Conservation (phyloP, 2,888 invertebrate genomes). For the Liopterus haemorrhoidalis region DNA sequence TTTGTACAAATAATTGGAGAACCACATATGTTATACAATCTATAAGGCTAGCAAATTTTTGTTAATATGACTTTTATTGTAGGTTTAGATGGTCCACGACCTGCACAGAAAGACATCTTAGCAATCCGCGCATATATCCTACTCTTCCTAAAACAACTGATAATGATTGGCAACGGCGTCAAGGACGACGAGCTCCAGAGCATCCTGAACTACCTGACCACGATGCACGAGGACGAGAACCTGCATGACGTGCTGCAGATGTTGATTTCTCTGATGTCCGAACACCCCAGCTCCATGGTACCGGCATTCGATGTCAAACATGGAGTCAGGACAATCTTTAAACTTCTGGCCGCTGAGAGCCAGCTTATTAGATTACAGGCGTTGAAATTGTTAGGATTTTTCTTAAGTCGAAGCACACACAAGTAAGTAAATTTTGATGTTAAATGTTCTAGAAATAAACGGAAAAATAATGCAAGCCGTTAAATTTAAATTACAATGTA, state of each 20-base stretch:
- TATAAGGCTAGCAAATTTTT: constrained; percentile 3
- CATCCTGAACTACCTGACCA: constrained; percentile 95
- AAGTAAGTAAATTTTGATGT: constrained; percentile 84
- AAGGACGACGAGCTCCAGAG: constrained; percentile 99
- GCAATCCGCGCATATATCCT: constrained; percentile 92
- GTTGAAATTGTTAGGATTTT: constrained; percentile 93
- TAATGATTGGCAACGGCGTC: constrained; percentile 94
- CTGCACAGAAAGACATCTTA: constrained; percentile 88
- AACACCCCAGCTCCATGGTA: constrained; percentile 98
- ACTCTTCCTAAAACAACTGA: constrained; percentile 90
- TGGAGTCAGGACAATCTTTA: constrained; percentile 94
- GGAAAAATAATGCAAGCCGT: no score
- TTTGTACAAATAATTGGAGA: no score
- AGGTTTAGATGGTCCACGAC: constrained; percentile 88
- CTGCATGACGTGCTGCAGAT: constrained; percentile 96
- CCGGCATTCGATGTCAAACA: constrained; percentile 98
- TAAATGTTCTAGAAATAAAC: no score
- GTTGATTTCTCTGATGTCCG: constrained; percentile 94
- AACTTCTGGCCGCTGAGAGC: constrained; percentile 90
- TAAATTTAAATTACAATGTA: no score
- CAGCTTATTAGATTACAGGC: constrained; percentile 94
- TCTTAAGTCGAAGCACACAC: constrained; percentile 94
- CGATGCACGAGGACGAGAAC: constrained; percentile 98
- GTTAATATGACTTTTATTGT: not conserved
- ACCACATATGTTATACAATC: no score